Evolutionary conservation across 30 jellyfish, hydroid and myxozoan species (phyloP).

Genomic region (Mastigias papua): DNA sequence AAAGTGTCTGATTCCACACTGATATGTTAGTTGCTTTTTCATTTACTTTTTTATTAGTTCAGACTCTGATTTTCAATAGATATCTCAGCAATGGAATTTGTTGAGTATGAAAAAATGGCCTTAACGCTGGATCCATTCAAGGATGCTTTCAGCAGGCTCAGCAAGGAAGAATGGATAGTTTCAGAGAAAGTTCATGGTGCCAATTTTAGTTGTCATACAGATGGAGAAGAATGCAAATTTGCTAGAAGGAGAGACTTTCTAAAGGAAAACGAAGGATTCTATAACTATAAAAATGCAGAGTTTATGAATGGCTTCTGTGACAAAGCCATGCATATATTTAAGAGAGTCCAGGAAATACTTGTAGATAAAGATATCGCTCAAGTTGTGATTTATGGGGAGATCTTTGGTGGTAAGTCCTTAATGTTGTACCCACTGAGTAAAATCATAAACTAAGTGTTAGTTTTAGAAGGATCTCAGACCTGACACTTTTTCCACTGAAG

Average conservation of each 20-base stretch:
- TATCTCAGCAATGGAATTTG: constrained; percentile 56
- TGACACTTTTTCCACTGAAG: no score
- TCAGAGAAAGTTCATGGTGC: constrained; percentile 97
- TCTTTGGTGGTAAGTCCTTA: constrained; percentile 94
- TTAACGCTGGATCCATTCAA: constrained; percentile 45
- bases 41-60: no score
- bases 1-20: no score
- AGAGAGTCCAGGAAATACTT: constrained; percentile 47
- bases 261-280: constrained; percentile 75
- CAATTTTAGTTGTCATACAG: constrained; percentile 89
- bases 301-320: constrained; percentile 89
- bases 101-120: constrained; percentile 90
- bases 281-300: constrained; percentile 60
- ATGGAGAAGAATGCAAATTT: constrained; percentile 72
- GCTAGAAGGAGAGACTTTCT: constrained; percentile 95
- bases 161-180: constrained; percentile 84
- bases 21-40: no score
- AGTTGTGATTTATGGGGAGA: constrained; percentile 87
- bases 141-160: constrained; percentile 10
- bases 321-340: constrained; percentile 63
- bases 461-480: no score
- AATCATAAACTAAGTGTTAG: no score
- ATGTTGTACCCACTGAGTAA: no score
- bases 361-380: constrained; percentile 63
- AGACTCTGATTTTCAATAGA: no score